A percentile compares a stretch with the other conserved stretches of the same genome.
Conservation (phyloP, 64 coral and sea anemone species). For the Montipora foliosa region DNA sequence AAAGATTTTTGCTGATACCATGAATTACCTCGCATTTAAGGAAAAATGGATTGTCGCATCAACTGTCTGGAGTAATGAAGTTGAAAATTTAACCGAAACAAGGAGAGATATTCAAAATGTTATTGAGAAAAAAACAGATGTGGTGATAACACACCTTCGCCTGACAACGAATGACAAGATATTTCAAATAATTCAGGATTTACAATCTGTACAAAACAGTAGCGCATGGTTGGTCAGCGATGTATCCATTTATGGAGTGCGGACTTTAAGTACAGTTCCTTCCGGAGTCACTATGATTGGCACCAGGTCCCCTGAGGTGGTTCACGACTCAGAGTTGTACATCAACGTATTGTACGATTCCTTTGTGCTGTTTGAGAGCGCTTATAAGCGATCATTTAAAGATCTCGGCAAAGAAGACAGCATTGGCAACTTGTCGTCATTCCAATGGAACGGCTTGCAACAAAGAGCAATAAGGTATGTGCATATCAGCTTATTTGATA, state of each 20-base stretch:
- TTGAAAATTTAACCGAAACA: not conserved
- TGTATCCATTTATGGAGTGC: not conserved
- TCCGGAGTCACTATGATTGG: not conserved
- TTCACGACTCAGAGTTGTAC: conserved; percentile 6
- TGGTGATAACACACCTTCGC: conserved; percentile 21
- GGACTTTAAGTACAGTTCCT: not conserved
- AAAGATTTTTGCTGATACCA: not conserved
- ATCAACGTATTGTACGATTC: conserved; percentile 22
- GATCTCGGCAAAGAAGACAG: not conserved
- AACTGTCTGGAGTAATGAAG: conserved; percentile 3
- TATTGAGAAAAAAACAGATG: not conserved
- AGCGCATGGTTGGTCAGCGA: not conserved
- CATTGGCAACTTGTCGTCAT: not conserved
- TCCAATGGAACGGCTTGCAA: not conserved
- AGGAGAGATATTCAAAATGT: not conserved
- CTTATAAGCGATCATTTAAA: not conserved
- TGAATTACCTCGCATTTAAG: not conserved
- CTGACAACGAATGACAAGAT: not conserved
- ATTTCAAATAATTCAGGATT: not conserved
- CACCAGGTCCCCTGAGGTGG: not conserved
- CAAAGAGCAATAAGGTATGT: not conserved
- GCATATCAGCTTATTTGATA: not conserved
- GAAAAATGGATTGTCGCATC: conserved; percentile 25
- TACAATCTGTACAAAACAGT: not conserved
- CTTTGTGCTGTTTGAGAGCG: conserved; percentile 29